A percentile compares a stretch with the other conserved stretches of the same genome.
These are phyloP conservation scores for Sinocyclocheilus anshuiensis DNA, from an alignment of 2,113 vertebrate genomes.

Conservation along the genomic window DNA sequence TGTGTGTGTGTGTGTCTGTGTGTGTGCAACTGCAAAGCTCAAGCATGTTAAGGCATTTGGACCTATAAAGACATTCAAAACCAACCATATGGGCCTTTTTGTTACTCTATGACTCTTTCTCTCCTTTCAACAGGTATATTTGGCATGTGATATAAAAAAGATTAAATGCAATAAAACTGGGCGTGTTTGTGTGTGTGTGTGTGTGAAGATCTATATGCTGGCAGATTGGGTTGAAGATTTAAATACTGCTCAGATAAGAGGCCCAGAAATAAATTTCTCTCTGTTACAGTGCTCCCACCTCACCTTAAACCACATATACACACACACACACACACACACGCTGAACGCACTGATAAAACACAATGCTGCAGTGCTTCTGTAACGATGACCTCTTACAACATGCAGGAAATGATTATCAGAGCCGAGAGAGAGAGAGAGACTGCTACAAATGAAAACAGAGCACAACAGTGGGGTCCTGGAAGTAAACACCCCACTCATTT, in stretches of 20 bases:
- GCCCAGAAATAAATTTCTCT: slow-evolving; percentile 28
- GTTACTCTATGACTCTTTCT: neutral
- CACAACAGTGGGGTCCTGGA: neutral
- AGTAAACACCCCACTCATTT: neutral
- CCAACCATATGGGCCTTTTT: slow-evolving; percentile 39
- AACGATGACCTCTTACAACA: slow-evolving; percentile 15
- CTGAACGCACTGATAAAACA: slow-evolving; percentile 9
- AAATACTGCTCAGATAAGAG: slow-evolving; percentile 12
- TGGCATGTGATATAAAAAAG: neutral
- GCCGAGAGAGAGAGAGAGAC: neutral
- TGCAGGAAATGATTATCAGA: slow-evolving; percentile 21
- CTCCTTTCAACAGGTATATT: slow-evolving; percentile 12
- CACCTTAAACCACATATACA: neutral
- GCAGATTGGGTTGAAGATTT: neutral
- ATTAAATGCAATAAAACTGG: neutral
- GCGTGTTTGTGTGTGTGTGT: neutral
- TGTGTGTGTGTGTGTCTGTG: slow-evolving; percentile 55
- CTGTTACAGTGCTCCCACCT: slow-evolving; percentile 3
- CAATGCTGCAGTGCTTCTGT: slow-evolving; percentile 10
- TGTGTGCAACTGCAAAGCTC: slow-evolving; percentile 55
- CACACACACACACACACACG: neutral
- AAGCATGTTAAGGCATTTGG: slow-evolving; percentile 11
- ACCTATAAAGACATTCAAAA: slow-evolving; percentile 60
- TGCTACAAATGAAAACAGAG: neutral
- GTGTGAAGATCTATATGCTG: neutral